These are phyloP conservation scores for Telenomus remus DNA, from an alignment of 1,140 invertebrate species.

Conservation along the genomic window DNA sequence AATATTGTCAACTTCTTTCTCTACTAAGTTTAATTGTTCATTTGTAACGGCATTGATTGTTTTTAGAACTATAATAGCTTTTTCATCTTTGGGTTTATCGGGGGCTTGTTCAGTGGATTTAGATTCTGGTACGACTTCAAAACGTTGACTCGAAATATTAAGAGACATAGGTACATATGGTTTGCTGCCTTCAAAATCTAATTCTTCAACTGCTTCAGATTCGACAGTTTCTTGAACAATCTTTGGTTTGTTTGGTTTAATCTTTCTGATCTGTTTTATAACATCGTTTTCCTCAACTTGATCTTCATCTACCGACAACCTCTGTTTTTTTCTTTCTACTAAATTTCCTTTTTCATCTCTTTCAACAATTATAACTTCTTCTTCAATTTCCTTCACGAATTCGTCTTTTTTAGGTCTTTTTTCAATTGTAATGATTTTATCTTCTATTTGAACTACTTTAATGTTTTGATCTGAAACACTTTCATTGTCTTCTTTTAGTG, in stretches of 20 bases:
- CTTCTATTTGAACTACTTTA: constrained; percentile 64
- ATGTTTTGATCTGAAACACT: constrained; percentile 68
- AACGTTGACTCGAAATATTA: constrained; percentile 71
- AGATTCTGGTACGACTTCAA: constrained; percentile 76
- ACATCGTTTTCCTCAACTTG: constrained; percentile 52
- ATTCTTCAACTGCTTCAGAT: constrained; percentile 72
- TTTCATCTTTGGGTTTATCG: constrained; percentile 70
- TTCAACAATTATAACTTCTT: constrained; percentile 70
- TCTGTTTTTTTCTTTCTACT: constrained; percentile 65
- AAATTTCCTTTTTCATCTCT: constrained; percentile 64
- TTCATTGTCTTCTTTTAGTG: constrained; percentile 64
- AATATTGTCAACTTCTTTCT: constrained; percentile 76
- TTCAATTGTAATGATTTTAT: constrained; percentile 33
- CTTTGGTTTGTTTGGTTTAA: constrained; percentile 63
- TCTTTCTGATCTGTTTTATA: constrained; percentile 56
- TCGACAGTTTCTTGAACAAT: constrained; percentile 65
- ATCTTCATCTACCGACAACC: constrained; percentile 62
- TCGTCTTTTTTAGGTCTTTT: constrained; percentile 29
- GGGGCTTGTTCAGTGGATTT: constrained; percentile 75
- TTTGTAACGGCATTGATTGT: constrained; percentile 75
- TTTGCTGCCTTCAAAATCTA: constrained; percentile 63
- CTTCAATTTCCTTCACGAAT: constrained; percentile 57
- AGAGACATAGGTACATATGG: constrained; percentile 59
- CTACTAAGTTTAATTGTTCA: constrained; percentile 74
- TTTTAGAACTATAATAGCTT: constrained; percentile 77